A percentile compares a stretch with the other conserved stretches of the same genome.
Conservation (phyloP, 2,888 invertebrate species). For the Drosophila limbata region DNA sequence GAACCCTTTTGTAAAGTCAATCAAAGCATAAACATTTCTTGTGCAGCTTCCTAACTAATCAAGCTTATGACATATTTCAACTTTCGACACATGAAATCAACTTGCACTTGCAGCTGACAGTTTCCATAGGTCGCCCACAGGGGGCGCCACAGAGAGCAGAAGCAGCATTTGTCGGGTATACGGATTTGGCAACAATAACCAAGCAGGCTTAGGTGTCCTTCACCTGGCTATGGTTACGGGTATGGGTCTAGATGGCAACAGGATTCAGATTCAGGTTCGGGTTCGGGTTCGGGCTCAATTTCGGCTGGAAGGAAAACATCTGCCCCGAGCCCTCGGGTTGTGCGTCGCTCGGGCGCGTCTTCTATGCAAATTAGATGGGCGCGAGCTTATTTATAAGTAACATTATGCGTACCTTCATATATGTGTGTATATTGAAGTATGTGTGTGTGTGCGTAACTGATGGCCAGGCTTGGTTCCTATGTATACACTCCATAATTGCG, state of each 20-base stretch:
- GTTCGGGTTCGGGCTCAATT: slow-evolving; percentile 31
- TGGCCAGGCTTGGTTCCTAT: slow-evolving; percentile 42
- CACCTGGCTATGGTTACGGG: slow-evolving; percentile 36
- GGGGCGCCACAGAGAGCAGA: slow-evolving; percentile 23
- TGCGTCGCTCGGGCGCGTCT: slow-evolving; percentile 37
- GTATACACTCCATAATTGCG: slow-evolving; percentile 65
- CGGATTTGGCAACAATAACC: slow-evolving; percentile 28
- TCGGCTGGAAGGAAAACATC: slow-evolving; percentile 72
- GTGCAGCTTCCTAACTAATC: slow-evolving; percentile 3
- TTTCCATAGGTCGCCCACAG: slow-evolving; percentile 39
- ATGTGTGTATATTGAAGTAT: slow-evolving; percentile 2
- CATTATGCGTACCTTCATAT: slow-evolving; percentile 67
- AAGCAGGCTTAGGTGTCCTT: slow-evolving; percentile 14
- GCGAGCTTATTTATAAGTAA: slow-evolving; percentile 75
- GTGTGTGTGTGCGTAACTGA: slow-evolving; percentile 30
- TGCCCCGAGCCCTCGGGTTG: slow-evolving; percentile 59
- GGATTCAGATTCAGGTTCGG: background rate
- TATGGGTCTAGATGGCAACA: background rate
- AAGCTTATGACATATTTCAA: slow-evolving; percentile 34
- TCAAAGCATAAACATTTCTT: background rate
- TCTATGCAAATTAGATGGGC: slow-evolving; percentile 79
- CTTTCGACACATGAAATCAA: slow-evolving; percentile 36
- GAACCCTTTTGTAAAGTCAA: background rate
- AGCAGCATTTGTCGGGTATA: background rate
- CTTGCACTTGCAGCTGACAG: slow-evolving; percentile 44